phyloP scores from a whole-genome alignment of 2,888 invertebrate species.

The Deladenus siricidicola region DNA sequence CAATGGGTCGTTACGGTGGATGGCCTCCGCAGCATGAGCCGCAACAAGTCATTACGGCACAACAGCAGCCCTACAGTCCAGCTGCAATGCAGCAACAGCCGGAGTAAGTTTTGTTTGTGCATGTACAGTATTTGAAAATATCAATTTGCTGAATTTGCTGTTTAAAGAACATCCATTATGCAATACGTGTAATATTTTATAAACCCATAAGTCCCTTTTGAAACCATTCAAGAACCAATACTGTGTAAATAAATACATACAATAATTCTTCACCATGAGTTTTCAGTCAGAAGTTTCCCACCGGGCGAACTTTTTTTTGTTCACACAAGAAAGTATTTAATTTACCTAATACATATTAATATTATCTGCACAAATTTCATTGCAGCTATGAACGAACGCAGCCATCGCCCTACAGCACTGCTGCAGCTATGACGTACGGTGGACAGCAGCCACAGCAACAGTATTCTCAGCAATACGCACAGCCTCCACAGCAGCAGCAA shows the following conservation, averaged over 20 bases:
- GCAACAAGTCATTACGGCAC: not conserved
- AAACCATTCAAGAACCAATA: not conserved
- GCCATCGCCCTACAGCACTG: not conserved
- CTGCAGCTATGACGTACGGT: not conserved
- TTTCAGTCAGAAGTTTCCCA: too few species aligned
- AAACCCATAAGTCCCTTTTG: not conserved
- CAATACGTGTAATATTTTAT: too few species aligned
- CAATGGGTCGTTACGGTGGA: slow-evolving; percentile 2
- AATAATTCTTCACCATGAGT: not conserved
- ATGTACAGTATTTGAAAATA: too few species aligned
- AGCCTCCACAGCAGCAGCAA: not conserved
- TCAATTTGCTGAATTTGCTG: too few species aligned
- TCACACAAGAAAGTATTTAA: too few species aligned
- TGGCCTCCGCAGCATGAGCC: slow-evolving; percentile 7
- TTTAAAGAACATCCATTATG: too few species aligned
- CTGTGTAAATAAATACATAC: not conserved
- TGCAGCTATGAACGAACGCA: slow-evolving; percentile 6
- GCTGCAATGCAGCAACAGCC: not conserved
- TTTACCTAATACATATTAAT: not conserved
- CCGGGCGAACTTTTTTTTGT: too few species aligned
- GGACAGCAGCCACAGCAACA: slow-evolving; percentile 2
- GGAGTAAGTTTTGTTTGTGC: too few species aligned
- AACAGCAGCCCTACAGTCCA: slow-evolving; percentile 2
- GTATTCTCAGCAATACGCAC: not conserved
- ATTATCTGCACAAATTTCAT: not conserved